Evolutionary conservation across 2,888 invertebrate genomes (phyloP).

Genomic region (Dusona sp.): DNA sequence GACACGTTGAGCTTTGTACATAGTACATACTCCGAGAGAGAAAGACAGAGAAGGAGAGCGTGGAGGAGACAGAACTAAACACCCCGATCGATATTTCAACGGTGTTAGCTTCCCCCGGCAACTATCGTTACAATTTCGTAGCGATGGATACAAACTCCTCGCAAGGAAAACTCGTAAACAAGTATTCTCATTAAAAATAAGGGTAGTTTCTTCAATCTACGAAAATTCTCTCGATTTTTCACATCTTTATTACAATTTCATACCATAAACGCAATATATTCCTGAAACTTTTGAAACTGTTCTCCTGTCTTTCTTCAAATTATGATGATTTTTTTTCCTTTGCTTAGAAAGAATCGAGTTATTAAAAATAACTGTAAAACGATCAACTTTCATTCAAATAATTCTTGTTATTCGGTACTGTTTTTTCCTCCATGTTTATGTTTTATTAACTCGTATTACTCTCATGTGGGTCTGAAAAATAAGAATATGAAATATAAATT

Average conservation of each 20-base stretch:
- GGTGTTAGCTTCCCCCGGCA: constrained; percentile 72
- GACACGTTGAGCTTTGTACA: constrained; percentile 55
- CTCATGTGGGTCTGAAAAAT: too few relatives aligned
- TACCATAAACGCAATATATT: not conserved
- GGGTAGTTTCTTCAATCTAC: constrained; percentile 6
- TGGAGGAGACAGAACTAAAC: constrained; percentile 69
- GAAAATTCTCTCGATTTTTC: constrained; percentile 28
- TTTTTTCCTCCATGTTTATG: not conserved
- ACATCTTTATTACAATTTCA: not conserved
- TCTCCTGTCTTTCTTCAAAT: not conserved
- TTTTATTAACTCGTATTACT: not conserved
- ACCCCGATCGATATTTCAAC: constrained; percentile 80
- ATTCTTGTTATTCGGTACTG: not conserved
- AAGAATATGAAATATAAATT: too few relatives aligned
- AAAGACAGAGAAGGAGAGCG: constrained; percentile 50
- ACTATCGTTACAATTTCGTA: constrained; percentile 73
- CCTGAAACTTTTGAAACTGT: not conserved
- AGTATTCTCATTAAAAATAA: constrained; percentile 6
- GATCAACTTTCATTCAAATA: not conserved
- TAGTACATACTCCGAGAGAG: constrained; percentile 56
- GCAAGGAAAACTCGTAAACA: constrained; percentile 56
- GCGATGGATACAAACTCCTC: constrained; percentile 75
- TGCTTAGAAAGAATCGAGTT: not conserved
- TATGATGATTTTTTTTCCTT: not conserved
- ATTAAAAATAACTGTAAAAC: not conserved